Evolutionary conservation across 1,140 invertebrate genomes (phyloP), one percentile per base, ranked within the genome.

Genomic region (Ericerus pela): DNA sequence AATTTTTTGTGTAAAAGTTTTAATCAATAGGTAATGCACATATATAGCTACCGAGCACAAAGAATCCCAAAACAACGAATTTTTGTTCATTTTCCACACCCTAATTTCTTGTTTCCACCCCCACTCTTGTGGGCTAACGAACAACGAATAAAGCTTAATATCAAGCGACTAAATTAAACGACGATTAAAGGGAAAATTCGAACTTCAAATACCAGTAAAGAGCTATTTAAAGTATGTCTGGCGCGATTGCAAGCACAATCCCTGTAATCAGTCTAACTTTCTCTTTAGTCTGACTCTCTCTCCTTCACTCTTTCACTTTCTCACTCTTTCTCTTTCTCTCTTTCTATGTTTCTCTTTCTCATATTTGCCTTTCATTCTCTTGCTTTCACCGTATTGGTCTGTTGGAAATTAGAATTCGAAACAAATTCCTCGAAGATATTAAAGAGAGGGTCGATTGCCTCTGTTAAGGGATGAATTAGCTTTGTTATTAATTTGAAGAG

Each of bases 381-480:
- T n/a, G n/a, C n/a, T n/a, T n/a, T n/a, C n/a, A n/a, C n/a, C n/a
- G 26, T 47, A 47, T 47, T 47, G 41, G 41, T 47, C 41, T 47
- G 41, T 47, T 47, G 41, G n/a, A 47, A 47, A 47, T 47, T 47
- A 24, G 41, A 47, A 47, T 47, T 47, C 41, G 41, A 47, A 47
- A 47, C 41, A 47, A 47, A 47, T 47, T 47, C 41, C 41, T 24
- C 41, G 41, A 24, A 47, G 41, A 47, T 47, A 47, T 47, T 47
- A 47, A 47, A 47, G 20, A 47, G 41, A 47, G 41, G 41, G 41
- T 47, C 41, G 41, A 47, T 47, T 47, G 22, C 41, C 22, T 24
- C 41, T 47, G 41, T 22, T 47, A 22, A n/a, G 41, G 41, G 41
- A 47, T 47, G 41, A 47, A 47, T 47, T 47, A 47, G 41, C 41